These are phyloP conservation scores for Callosobruchus maculatus DNA, from an alignment of 2,888 invertebrate species.

Conservation along the genomic window DNA sequence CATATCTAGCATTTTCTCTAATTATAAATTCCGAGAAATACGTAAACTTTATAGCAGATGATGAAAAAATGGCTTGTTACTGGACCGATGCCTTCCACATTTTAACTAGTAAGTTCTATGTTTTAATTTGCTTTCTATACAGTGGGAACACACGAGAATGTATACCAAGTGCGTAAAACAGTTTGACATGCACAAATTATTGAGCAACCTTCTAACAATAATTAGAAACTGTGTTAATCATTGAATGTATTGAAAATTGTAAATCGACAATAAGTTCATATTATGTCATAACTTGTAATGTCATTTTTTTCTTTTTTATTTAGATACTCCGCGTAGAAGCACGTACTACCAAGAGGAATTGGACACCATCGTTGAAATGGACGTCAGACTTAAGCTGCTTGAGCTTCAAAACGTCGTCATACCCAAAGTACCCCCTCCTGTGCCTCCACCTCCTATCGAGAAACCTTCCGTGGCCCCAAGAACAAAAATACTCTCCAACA, in stretches of 20 bases:
- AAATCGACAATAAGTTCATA: too few relatives aligned
- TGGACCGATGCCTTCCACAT: conserved; percentile 44
- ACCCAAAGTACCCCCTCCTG: conserved; percentile 40
- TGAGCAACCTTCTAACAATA: too few relatives aligned
- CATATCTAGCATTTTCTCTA: conserved; percentile 38
- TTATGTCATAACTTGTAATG: neutral
- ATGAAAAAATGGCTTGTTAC: conserved; percentile 35
- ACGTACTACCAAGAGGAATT: conserved; percentile 38
- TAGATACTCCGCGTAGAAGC: conserved; percentile 25
- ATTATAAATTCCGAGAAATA: conserved; percentile 33
- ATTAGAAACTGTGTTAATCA: too few relatives aligned
- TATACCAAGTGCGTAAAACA: too few relatives aligned
- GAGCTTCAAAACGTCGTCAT: conserved; percentile 42
- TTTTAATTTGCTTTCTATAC: neutral
- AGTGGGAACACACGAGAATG: too few relatives aligned
- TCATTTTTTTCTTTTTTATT: too few relatives aligned
- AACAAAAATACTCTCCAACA: neutral
- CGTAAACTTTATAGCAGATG: conserved; percentile 41
- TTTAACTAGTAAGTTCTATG: conserved; percentile 33
- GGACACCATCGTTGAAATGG: conserved; percentile 40
- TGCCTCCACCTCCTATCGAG: conserved; percentile 17
- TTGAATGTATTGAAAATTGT: too few relatives aligned
- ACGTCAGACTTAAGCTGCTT: conserved; percentile 39
- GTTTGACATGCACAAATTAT: too few relatives aligned
- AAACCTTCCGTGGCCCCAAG: neutral